Percentiles rank a stretch among this genome's conserved stretches.
phyloP scores from a whole-genome alignment of 1,140 invertebrate genomes.

The Pseudomyrmex dendroicus region DNA sequence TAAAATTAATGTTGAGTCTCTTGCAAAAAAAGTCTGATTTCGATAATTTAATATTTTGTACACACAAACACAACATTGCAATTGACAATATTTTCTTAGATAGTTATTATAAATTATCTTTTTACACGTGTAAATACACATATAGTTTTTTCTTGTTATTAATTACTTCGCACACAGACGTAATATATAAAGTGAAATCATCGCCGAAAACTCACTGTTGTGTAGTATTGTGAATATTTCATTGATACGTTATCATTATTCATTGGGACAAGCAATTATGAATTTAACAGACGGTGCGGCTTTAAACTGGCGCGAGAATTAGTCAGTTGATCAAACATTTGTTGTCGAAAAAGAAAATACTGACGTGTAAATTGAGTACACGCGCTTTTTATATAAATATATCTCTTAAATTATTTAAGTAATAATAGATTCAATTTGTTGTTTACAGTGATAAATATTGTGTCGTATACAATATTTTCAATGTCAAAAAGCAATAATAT shows the following conservation, averaged over 20 bases:
- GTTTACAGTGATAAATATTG: slow-evolving; percentile 5
- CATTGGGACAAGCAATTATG: slow-evolving; percentile 24
- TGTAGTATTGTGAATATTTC: slow-evolving; percentile 1
- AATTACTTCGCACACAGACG: not conserved
- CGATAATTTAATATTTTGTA: not conserved
- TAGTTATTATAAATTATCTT: not conserved
- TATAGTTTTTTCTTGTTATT: slow-evolving; percentile 5
- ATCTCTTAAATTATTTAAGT: not conserved
- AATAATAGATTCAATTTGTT: not conserved
- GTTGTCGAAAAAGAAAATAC: slow-evolving; percentile 31
- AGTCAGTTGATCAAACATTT: slow-evolving; percentile 38
- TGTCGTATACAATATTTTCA: not conserved
- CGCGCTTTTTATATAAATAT: not conserved
- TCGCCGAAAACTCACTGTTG: not conserved
- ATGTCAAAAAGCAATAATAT: not conserved
- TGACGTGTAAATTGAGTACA: slow-evolving; percentile 10
- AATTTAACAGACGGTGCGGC: slow-evolving; percentile 23
- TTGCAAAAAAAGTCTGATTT: not conserved
- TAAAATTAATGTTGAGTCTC: not conserved
- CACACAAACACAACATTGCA: not conserved
- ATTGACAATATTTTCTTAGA: not conserved
- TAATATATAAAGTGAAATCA: slow-evolving; percentile 27
- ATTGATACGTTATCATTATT: slow-evolving; percentile 10
- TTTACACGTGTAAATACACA: not conserved
- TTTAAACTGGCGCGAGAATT: slow-evolving; percentile 22